Conservation (phyloP, 2,113 vertebrate species). For the Engraulis encrasicolus region DNA sequence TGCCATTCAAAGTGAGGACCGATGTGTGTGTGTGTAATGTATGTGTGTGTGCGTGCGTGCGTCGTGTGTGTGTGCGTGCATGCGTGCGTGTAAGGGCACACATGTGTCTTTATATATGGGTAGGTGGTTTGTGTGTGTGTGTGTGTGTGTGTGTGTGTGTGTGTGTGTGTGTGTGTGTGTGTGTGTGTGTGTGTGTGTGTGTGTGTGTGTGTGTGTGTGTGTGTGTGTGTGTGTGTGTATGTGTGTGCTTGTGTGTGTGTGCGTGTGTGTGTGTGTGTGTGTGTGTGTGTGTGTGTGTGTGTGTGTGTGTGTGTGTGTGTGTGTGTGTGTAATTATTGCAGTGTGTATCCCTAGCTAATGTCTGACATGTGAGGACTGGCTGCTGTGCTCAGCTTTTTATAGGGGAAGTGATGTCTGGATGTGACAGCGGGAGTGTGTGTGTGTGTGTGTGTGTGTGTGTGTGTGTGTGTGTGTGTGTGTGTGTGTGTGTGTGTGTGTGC, state of each 20-base stretch:
- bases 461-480: not conserved
- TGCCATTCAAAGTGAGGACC: too few relatives aligned
- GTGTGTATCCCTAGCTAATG: not conserved
- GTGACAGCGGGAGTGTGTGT: not conserved
- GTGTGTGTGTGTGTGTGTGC: not conserved
- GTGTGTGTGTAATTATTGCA: not conserved
- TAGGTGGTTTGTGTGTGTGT: not conserved
- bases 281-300: not conserved
- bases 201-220: not conserved
- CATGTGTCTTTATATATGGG: too few relatives aligned
- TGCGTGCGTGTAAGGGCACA: too few relatives aligned
- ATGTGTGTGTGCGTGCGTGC: too few relatives aligned
- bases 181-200: not conserved
- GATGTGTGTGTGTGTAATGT: too few relatives aligned
- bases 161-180: not conserved
- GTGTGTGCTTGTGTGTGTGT: not conserved
- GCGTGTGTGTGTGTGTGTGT: not conserved
- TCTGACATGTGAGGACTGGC: conserved; percentile 6
- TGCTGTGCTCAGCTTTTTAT: conserved; percentile 10
- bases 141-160: not conserved
- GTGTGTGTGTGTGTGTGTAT: not conserved
- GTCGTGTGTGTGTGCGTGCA: too few relatives aligned
- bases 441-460: not conserved
- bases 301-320: not conserved
- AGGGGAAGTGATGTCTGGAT: not conserved